Percentiles rank a stretch among this genome's conserved stretches.
Evolutionary conservation across 2,113 vertebrate genomes (phyloP).

Genomic region (Pangasianodon hypophthalmus): DNA sequence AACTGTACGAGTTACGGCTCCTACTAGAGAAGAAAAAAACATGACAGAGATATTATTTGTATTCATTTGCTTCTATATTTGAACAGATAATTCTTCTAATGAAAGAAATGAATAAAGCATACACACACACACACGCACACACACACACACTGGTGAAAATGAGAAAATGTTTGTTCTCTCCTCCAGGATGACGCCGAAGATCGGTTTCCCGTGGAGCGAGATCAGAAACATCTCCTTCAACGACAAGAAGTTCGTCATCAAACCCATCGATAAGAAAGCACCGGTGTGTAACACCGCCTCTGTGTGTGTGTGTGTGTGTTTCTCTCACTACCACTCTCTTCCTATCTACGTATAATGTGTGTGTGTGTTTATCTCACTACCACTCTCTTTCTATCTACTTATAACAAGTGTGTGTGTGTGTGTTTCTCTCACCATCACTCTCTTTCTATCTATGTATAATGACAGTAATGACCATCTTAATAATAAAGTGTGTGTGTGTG

Average conservation of each 20-base stretch:
- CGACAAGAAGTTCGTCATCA: constrained; percentile 99
- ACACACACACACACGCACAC: constrained; percentile 1
- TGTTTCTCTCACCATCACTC: neutral
- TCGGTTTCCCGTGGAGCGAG: constrained; percentile 99
- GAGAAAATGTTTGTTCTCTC: neutral
- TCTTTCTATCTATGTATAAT: neutral
- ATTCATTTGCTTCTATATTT: neutral
- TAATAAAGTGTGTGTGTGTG: too few species aligned
- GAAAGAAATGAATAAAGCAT: neutral
- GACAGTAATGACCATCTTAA: neutral
- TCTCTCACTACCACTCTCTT: neutral
- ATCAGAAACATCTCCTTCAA: constrained; percentile 99
- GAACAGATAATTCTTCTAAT: neutral
- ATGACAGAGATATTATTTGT: neutral
- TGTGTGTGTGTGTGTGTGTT: constrained; percentile 14
- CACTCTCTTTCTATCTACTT: neutral
- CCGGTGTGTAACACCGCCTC: constrained; percentile 78
- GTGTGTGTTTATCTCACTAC: neutral
- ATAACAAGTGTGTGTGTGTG: neutral
- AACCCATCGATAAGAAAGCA: constrained; percentile 99
- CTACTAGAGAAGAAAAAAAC: neutral
- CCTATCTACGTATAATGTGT: neutral
- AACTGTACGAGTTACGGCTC: neutral
- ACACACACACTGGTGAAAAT: neutral
- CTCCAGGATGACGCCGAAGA: constrained; percentile 94